A percentile compares a stretch with the other conserved stretches of the same genome.
Evolutionary conservation across 2,888 invertebrate species (phyloP).

Genomic region (Caenorhabditis sp.): DNA sequence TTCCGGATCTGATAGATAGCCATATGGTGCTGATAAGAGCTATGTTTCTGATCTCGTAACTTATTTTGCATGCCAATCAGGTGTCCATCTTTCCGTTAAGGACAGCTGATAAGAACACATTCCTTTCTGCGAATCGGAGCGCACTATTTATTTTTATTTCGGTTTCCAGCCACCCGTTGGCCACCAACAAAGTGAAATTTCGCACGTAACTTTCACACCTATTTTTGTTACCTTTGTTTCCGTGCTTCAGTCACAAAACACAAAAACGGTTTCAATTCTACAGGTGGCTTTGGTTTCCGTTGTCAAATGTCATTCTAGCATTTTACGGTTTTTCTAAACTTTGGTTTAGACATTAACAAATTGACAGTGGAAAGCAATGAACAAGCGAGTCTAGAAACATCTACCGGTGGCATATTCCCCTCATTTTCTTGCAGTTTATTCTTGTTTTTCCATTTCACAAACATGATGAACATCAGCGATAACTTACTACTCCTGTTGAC

Average conservation of each 20-base stretch:
- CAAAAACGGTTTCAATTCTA: neutral
- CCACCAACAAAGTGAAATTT: neutral
- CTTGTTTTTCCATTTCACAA: neutral
- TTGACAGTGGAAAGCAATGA: neutral
- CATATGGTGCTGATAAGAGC: neutral
- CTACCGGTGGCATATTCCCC: neutral
- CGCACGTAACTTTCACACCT: neutral
- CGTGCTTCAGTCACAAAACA: too few species aligned
- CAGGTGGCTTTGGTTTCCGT: neutral
- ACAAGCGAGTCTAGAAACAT: constrained; percentile 2
- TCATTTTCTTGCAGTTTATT: neutral
- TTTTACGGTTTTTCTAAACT: neutral
- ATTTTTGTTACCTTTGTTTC: neutral
- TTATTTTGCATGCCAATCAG: constrained; percentile 3
- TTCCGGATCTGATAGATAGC: neutral
- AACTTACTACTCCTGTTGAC: neutral
- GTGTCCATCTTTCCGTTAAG: neutral
- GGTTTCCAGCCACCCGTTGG: neutral
- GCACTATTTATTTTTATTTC: constrained; percentile 1
- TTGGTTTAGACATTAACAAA: neutral
- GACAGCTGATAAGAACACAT: neutral
- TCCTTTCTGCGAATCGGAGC: neutral
- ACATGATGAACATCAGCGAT: constrained; percentile 13
- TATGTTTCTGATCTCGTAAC: neutral
- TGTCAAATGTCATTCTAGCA: neutral